phyloP scores from a whole-genome alignment of 2,113 vertebrate species.

The Anolis carolinensis region DNA sequence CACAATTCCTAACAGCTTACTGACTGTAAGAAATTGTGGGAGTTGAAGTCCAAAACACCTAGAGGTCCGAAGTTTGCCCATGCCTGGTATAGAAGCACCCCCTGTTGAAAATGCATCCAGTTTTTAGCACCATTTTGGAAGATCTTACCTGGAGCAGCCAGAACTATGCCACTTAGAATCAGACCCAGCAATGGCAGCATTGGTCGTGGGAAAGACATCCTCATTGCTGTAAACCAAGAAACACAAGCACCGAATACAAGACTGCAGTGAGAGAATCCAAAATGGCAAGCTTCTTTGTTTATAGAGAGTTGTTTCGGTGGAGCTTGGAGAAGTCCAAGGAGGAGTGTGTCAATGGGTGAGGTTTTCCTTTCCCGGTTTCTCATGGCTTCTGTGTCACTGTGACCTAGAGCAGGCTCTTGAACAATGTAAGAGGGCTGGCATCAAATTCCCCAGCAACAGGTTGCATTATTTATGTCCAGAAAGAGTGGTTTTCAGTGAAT shows the following conservation, averaged over 20 bases:
- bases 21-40: too few relatives aligned
- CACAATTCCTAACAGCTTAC: too few relatives aligned
- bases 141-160: slow-evolving; percentile 5
- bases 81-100: too few relatives aligned
- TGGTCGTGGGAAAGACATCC: not conserved
- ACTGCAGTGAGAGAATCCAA: too few relatives aligned
- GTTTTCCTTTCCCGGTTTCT: not conserved
- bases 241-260: too few relatives aligned
- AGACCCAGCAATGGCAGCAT: not conserved
- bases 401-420: not conserved
- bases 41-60: too few relatives aligned
- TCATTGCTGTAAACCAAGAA: not conserved
- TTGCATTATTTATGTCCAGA: too few relatives aligned
- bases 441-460: not conserved
- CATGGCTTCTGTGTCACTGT: not conserved
- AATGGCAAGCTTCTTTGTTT: not conserved
- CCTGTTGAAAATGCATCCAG: too few relatives aligned
- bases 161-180: not conserved
- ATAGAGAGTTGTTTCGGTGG: not conserved
- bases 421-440: not conserved
- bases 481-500: not conserved
- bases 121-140: not conserved
- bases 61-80: too few relatives aligned
- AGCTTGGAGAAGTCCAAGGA: not conserved
- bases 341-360: not conserved